phyloP scores from a whole-genome alignment of 1,140 invertebrate genomes.

The Drosophila prosaltans region DNA sequence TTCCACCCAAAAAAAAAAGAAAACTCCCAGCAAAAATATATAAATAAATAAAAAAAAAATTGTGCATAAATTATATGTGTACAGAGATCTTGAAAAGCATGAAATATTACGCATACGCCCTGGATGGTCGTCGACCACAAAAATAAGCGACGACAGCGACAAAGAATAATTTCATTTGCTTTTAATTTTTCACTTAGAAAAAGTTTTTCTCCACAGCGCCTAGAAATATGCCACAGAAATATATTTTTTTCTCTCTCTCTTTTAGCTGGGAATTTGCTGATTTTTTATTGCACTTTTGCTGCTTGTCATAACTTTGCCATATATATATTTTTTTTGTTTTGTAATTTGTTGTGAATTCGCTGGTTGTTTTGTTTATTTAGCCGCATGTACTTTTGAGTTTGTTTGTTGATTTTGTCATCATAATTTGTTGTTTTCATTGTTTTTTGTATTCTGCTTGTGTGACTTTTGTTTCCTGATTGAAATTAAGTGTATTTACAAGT shows the following conservation, averaged over 20 bases:
- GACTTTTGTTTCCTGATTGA: conserved; percentile 42
- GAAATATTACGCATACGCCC: conserved; percentile 63
- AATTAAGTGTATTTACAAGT: conserved; percentile 49
- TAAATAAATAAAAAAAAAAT: conserved; percentile 41
- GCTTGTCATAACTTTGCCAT: conserved; percentile 20
- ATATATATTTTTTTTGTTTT: neutral
- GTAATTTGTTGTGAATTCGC: conserved; percentile 12
- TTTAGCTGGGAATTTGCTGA: neutral
- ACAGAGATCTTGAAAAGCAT: conserved; percentile 38
- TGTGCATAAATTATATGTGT: conserved; percentile 58
- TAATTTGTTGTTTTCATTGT: conserved; percentile 12
- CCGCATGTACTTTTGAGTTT: conserved; percentile 22
- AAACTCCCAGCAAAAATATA: conserved; percentile 52
- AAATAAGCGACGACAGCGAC: conserved; percentile 25
- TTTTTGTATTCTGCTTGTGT: neutral
- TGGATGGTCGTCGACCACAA: conserved; percentile 11
- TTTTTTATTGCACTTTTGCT: conserved; percentile 16
- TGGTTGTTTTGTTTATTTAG: conserved; percentile 45
- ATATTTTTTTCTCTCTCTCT: neutral
- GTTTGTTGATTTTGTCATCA: conserved; percentile 42
- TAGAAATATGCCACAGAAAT: conserved; percentile 13
- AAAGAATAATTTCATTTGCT: conserved; percentile 55
- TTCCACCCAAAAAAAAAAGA: conserved; percentile 6
- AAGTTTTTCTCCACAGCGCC: conserved; percentile 3
- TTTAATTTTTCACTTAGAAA: conserved; percentile 48